Evolutionary conservation across 2,797 vertebrate species (phyloP), one percentile per base, ranked within the genome.

Genomic region (Danionella dracula): DNA sequence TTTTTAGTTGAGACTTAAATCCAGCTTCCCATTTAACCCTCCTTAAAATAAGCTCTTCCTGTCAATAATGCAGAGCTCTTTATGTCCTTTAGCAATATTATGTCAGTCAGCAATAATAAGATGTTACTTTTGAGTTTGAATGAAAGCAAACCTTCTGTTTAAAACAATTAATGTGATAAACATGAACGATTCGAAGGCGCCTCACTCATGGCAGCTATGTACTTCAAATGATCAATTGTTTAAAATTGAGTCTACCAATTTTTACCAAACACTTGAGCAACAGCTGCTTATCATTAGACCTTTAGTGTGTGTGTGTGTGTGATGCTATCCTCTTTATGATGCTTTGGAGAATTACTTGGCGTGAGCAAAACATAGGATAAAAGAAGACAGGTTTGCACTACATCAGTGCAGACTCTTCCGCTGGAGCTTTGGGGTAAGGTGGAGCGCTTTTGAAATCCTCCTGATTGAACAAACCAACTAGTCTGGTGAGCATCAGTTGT

Each of bases 231-330:
- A 83, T 80, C 51, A 68, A 72, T 61, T 73, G 73, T 80, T 82
- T 81, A 80, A 38, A 20, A n/a, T 77, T 77, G 79, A 74, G 81
- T 75, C 82, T 84, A 83, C 82, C 81, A 74, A 69, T 46, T 58
- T 44, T 75, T 84, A 82, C 83, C 82, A 86, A 85, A 82, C 79
- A 83, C 80, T 87, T 80, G 77, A 74, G 51, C 69, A 84, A 67
- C 88, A 88, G 86, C 85, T 89, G 86, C 78, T 83, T 87, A 80
- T 85, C 87, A 85, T 89, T 90, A 87, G 68, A 66, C 69, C 63
- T 72, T 78, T 78, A 84, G 81, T 82, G 81, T 82, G 79, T 82
- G 81, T 82, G 81, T 82, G 79, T 83, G 78, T 75, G 79, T 78
- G 85, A 89, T 86, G 78, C 86, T 89, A 89, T 88, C 85, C 83